Conservation (phyloP, 2,888 invertebrate species). For the Drosophila atripex region DNA sequence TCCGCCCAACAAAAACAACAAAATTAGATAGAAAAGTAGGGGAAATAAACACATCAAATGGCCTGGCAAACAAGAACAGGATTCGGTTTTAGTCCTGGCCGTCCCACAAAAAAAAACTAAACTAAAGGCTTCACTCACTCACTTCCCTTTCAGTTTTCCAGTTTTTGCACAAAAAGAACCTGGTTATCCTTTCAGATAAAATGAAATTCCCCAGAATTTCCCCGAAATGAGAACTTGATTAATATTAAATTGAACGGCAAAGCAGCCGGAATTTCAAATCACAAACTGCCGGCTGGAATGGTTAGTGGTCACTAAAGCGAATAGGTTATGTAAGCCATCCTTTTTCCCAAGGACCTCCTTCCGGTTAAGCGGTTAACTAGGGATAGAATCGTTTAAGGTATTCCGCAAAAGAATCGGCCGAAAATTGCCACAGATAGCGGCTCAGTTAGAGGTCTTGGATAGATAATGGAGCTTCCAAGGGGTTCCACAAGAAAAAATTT, state of each 20-base stretch:
- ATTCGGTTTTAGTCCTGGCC: background rate
- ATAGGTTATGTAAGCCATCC: constrained; percentile 4
- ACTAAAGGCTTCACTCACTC: background rate
- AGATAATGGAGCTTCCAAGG: too few species aligned
- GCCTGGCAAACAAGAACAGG: constrained; percentile 19
- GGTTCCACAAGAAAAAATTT: too few species aligned
- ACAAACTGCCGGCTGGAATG: background rate
- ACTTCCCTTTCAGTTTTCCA: background rate
- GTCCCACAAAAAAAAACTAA: background rate
- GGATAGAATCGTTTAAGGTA: background rate
- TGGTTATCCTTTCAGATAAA: constrained; percentile 27
- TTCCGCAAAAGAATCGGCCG: background rate
- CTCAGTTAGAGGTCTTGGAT: background rate
- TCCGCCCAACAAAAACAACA: constrained; percentile 1
- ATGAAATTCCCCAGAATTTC: constrained; percentile 18
- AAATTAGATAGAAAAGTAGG: constrained; percentile 4
- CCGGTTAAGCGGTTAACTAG: constrained; percentile 4
- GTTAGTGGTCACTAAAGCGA: background rate
- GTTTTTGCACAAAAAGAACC: background rate
- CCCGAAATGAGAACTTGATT: constrained; percentile 16
- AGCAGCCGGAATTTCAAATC: constrained; percentile 14
- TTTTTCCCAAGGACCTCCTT: background rate
- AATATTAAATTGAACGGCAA: constrained; percentile 27
- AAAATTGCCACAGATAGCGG: background rate
- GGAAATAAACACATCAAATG: constrained; percentile 40